These are phyloP conservation scores for Procambarus clarkii DNA, from an alignment of 1,140 invertebrate species.

Conservation along the genomic window DNA sequence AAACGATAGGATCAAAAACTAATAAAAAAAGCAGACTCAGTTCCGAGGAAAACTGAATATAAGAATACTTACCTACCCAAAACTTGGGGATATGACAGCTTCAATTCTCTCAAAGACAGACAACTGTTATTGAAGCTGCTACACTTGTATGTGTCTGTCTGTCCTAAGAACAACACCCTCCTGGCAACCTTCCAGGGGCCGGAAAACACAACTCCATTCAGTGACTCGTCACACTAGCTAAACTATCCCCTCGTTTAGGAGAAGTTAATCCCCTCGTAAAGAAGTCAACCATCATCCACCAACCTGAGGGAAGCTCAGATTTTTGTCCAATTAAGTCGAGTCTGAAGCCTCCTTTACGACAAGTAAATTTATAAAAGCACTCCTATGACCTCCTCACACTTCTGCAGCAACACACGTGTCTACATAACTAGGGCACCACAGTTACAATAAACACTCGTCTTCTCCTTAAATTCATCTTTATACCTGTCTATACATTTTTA, in stretches of 20 bases:
- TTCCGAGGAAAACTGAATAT: background rate
- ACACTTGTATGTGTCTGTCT: background rate
- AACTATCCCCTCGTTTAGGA: background rate
- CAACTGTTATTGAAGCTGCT: too few relatives aligned
- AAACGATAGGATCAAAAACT: constrained; percentile 4
- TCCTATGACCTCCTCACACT: background rate
- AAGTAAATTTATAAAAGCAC: background rate
- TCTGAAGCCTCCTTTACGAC: background rate
- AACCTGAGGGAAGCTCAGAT: constrained; percentile 7
- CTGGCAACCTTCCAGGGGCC: background rate
- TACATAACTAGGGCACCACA: background rate
- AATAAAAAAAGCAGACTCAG: background rate
- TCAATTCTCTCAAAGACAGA: too few relatives aligned
- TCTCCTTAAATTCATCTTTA: background rate
- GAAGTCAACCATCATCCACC: background rate
- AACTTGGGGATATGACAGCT: too few relatives aligned
- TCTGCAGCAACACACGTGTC: background rate
- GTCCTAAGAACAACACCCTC: background rate
- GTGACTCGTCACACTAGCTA: background rate
- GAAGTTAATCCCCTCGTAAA: background rate
- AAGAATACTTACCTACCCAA: background rate
- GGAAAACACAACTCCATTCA: background rate
- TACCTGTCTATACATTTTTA: background rate
- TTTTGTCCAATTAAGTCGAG: background rate
- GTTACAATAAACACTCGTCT: background rate